A percentile compares a stretch with the other conserved stretches of the same genome.
Conservation (phyloP, 2,797 vertebrate genomes). For the Malurus leucopterus region DNA sequence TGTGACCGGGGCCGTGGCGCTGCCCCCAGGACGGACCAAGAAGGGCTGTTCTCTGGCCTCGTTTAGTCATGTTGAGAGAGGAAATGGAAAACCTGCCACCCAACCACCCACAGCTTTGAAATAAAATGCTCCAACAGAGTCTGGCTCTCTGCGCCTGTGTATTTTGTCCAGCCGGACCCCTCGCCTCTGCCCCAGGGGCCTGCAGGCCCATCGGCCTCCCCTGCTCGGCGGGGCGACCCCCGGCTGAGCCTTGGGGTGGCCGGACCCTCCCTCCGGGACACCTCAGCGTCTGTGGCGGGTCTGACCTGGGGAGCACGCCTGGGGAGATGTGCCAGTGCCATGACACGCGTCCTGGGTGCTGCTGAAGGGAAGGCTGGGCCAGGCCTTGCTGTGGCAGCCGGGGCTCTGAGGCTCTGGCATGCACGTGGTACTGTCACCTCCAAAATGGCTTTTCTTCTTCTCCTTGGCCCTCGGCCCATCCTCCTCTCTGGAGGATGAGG, state of each 20-base stretch:
- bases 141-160: conserved; percentile 48
- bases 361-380: not conserved
- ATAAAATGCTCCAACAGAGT: conserved; percentile 71
- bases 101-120: not conserved
- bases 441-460: not conserved
- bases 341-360: rapidly evolving
- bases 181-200: rapidly evolving
- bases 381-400: rapidly evolving
- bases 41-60: not conserved
- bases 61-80: not conserved
- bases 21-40: not conserved
- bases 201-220: not conserved
- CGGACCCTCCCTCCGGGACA: rapidly evolving
- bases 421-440: rapidly evolving
- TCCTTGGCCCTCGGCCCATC: not conserved
- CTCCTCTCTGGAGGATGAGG: not conserved
- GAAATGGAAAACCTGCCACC: not conserved
- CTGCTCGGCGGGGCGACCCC: conserved; percentile 30
- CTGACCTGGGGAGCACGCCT: rapidly evolving
- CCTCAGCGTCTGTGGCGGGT: rapidly evolving
- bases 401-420: not conserved
- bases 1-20: rapidly evolving
- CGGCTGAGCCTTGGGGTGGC: not conserved
- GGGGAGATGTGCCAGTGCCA: rapidly evolving
- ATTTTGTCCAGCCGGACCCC: conserved; percentile 1